Base-by-base conservation (phyloP, 1,140 invertebrate species). In the Drosophila orena region DNA sequence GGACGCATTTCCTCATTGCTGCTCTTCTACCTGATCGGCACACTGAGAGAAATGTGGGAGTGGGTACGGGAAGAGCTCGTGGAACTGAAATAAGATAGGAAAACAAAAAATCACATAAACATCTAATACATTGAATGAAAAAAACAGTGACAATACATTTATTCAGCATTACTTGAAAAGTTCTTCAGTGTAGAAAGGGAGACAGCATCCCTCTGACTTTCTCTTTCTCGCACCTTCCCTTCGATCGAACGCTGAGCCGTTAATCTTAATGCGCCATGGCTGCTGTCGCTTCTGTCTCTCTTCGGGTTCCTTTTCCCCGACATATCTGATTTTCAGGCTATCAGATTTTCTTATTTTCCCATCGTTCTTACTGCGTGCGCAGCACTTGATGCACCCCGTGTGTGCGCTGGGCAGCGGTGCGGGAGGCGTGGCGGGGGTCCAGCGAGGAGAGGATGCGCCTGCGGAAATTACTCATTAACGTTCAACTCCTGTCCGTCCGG, bases 381-480 rank as follows among this genome's bases (percentile, higher is more conserved):
- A 79, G 69, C 80, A 81, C 81, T 88, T 85, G 81, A 85, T 85
- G 81, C 81, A 75, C 53, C 50, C 61, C 30, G 58, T 60, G 60
- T 47, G 22, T 50, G 50, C 54, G 43, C 54, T 55, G 52, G 37
- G 30, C 34, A 11, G 14, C 20, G 38, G 12, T 60, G 43, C 43
- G 37, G 46, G 52, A 61, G 58, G 37, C 59, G 50, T 61, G 59
- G 58, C 46, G 49, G 61, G 47, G 58, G 58, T 59, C 75, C 60
- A 20, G 34, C 7, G 54, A 43, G 55, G n/a, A 53, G 74, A 78
- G 79, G 78, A 81, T 85, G 81, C 79, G 75, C 75, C 79, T 88
- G 59, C 83, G 83, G 83, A 88, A 88, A 88, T 89, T 89, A 88
- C 79, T 89, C 84, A 88, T 88, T 88, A 88, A 83, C 70, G 81